phyloP scores from a whole-genome alignment of 2,113 vertebrate genomes.

The Chroicocephalus ridibundus region DNA sequence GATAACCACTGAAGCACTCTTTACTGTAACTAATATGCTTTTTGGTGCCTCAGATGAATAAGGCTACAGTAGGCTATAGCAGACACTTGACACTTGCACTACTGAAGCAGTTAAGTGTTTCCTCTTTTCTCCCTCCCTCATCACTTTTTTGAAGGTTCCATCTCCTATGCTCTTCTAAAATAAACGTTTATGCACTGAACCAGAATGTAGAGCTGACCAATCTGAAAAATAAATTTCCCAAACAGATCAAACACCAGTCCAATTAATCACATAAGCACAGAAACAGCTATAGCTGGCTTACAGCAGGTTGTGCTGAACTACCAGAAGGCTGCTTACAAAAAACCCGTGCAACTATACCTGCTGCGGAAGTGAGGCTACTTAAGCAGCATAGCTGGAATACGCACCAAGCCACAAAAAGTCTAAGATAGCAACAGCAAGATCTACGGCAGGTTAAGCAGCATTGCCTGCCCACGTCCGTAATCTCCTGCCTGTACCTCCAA shows the following conservation, averaged over 20 bases:
- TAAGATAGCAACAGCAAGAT: not conserved
- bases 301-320: not conserved
- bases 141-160: not conserved
- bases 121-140: not conserved
- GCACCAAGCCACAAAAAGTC: not conserved
- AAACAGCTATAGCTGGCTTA: not conserved
- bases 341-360: not conserved
- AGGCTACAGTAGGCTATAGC: not conserved
- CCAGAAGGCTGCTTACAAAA: not conserved
- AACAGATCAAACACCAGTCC: not conserved
- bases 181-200: not conserved
- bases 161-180: not conserved
- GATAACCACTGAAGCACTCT: not conserved
- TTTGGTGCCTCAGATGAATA: not conserved
- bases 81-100: not conserved
- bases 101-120: not conserved
- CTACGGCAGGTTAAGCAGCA: not conserved
- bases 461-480: not conserved
- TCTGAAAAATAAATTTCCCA: not conserved
- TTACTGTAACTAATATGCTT: not conserved
- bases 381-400: not conserved
- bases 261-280: not conserved
- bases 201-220: not conserved
- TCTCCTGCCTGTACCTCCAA: not conserved
- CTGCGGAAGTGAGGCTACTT: not conserved